Base-by-base conservation (phyloP, 1,140 invertebrate species). In the Pseudomyrmex pallidus region DNA sequence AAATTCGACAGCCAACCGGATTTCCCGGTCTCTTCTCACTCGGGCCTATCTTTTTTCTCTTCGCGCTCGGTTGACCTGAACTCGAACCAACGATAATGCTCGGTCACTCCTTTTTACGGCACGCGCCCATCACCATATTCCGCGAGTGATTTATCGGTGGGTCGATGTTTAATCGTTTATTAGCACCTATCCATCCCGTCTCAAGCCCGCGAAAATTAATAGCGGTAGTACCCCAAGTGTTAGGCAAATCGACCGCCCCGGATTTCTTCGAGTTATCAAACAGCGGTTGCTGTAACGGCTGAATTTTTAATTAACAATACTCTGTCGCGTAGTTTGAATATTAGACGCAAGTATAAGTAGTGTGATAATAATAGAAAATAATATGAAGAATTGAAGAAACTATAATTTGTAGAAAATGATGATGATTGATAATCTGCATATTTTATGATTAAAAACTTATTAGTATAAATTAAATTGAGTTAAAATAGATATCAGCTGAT, bases 31-130 rank as follows among this genome's bases (percentile, higher is more conserved):
- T 15, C 20, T 22, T 17, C 7, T 9, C 7, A 17, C 25, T 25
- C 48, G 35, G 25, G 25, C 8, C 8, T 56, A 1, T 91, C 8
- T 64, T 17, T 35, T 35, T 61, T 20, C 44, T 2, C 48, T 17
- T 46, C 52, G 12, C 35, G 90, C 13, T 76, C 85, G 80, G 85
- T 91, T 90, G 91, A 93, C 92, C 91, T 90, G 90, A 78, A 89
- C 78, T 83, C 84, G 56, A 86, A 72, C 83, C 68, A 87, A 87
- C 88, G 91, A 89, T 91, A 89, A 92, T 90, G 84, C 89, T 86
- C 80, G 91, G 91, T 94, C 93, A 93, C 93, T 94, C 93, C 92
- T 93, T 86, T 87, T 86, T 70, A 68, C 83, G 92, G 90, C 93
- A 93, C 93, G 92, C 91, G 93, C 89, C 91, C 35, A 46, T 1